A percentile compares a stretch with the other conserved stretches of the same genome.
These are phyloP conservation scores for Tortricodes alternella DNA, from an alignment of 2,888 invertebrate species.

Conservation along the genomic window DNA sequence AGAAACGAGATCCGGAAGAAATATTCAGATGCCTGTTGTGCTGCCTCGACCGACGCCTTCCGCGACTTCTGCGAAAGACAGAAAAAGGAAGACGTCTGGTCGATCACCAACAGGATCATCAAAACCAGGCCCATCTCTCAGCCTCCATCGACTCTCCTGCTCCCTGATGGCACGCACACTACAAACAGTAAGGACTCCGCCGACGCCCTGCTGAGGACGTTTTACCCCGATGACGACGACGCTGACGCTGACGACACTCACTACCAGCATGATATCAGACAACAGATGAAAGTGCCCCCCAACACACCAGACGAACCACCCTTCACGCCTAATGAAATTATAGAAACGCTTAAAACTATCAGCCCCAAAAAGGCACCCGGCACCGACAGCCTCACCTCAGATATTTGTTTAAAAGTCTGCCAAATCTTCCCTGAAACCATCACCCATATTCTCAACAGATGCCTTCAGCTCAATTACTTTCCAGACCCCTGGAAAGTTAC, in stretches of 20 bases:
- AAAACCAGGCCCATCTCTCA: background rate
- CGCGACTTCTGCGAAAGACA: background rate
- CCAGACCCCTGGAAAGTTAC: background rate
- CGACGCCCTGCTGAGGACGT: background rate
- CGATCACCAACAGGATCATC: slow-evolving; percentile 2
- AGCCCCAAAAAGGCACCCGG: background rate
- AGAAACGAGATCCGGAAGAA: background rate
- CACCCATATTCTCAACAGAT: background rate
- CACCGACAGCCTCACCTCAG: background rate
- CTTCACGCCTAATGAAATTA: too few relatives aligned
- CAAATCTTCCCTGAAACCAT: background rate
- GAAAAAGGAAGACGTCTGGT: background rate
- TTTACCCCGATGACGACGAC: slow-evolving; percentile 12
- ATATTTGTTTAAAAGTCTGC: background rate
- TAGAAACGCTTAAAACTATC: background rate
- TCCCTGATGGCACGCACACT: background rate
- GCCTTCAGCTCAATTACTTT: background rate
- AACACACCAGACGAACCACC: background rate
- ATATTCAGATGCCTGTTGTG: background rate
- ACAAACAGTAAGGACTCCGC: background rate
- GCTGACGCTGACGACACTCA: background rate
- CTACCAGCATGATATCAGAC: background rate
- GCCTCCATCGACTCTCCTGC: background rate
- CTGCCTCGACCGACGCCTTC: background rate
- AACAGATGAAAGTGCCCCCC: background rate